These are phyloP conservation scores for Telmatochromis sp. DNA, from an alignment of 2,113 vertebrate genomes.

Conservation along the genomic window DNA sequence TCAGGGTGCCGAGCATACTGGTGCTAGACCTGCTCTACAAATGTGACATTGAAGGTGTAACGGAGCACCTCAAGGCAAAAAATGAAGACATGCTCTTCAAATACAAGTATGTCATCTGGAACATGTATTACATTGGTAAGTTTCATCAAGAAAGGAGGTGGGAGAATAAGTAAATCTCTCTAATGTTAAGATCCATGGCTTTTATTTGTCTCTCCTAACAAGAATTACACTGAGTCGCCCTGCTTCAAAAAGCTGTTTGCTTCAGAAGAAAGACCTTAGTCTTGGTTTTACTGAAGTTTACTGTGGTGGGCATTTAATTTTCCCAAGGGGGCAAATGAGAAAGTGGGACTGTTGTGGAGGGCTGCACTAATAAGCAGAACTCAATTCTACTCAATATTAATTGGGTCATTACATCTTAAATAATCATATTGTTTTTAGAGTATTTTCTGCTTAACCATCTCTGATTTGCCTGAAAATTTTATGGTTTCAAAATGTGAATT, in stretches of 20 bases:
- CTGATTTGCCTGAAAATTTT: accelerated
- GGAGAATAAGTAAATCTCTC: no score
- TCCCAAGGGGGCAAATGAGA: neutral
- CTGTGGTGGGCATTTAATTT: neutral
- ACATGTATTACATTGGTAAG: slow-evolving; percentile 77
- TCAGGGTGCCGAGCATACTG: slow-evolving; percentile 77
- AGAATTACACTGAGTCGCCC: neutral
- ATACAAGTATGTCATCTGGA: slow-evolving; percentile 76
- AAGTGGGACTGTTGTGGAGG: neutral
- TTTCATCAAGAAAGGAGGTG: neutral
- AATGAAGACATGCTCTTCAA: slow-evolving; percentile 74
- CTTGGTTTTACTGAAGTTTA: neutral
- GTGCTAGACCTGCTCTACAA: slow-evolving; percentile 79
- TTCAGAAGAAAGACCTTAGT: neutral
- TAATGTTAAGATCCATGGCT: neutral
- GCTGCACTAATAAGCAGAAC: neutral
- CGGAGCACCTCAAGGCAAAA: slow-evolving; percentile 69
- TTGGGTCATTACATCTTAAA: neutral
- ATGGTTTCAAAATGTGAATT: neutral
- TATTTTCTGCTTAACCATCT: neutral
- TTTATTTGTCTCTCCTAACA: neutral
- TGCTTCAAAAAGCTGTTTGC: neutral
- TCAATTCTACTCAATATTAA: neutral
- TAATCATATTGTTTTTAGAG: neutral
- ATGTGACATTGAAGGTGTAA: slow-evolving; percentile 75